Conservation (phyloP, 2,888 invertebrate species). For the Hetaerina titia region DNA sequence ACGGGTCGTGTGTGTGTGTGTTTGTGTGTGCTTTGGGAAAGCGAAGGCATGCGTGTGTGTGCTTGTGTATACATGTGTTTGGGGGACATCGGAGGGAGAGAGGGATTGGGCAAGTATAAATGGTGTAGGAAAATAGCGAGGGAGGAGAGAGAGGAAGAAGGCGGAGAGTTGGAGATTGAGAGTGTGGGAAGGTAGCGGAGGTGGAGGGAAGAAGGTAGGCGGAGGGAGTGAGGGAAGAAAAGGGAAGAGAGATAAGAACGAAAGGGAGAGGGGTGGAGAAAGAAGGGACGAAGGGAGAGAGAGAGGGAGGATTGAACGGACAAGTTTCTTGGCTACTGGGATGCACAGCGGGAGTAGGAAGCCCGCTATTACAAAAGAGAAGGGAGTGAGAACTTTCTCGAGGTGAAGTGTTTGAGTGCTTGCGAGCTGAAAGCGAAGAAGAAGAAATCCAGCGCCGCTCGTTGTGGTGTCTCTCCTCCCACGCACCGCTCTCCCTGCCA, state of each 20-base stretch:
- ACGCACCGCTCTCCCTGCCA: neutral
- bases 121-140: neutral
- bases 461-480: neutral
- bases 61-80: neutral
- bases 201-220: neutral
- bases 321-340: neutral
- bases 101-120: neutral
- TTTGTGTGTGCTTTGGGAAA: neutral
- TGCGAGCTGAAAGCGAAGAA: neutral
- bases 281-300: neutral
- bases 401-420: slow-evolving; percentile 65
- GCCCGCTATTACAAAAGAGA: slow-evolving; percentile 45
- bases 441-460: slow-evolving; percentile 31
- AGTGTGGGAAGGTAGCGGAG: neutral
- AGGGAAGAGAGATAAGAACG: neutral
- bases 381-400: slow-evolving; percentile 34
- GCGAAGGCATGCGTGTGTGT: neutral
- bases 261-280: neutral
- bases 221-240: neutral
- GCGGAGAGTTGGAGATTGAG: neutral
- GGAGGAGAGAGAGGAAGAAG: neutral
- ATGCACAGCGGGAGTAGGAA: slow-evolving; percentile 25
- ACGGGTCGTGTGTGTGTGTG: neutral
- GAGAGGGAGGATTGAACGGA: neutral
- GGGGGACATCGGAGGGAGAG: neutral